Evolutionary conservation across 1,140 invertebrate genomes (phyloP), one percentile per base, ranked within the genome.

Genomic region (Drosophila paulistorum): DNA sequence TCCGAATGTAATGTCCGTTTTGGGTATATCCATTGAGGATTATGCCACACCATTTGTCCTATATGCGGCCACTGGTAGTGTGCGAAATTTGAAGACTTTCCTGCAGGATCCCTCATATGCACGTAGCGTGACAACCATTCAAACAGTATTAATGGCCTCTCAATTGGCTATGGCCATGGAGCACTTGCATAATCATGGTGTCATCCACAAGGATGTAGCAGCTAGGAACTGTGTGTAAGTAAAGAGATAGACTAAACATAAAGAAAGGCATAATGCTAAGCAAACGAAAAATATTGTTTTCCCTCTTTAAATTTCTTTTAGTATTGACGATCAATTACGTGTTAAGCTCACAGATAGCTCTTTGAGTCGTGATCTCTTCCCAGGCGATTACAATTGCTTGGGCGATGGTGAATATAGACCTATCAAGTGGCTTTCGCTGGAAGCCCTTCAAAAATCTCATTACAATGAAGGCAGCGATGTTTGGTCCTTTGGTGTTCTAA

Each of bases 381-480:
- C 98, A 0, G 95, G 95, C 4, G 98, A 99, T 92, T 99, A 99
- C 93, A 96, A 98, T 91, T 98, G 97, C 91, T 93, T 98, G 61
- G 97, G 97, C 4, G 98, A 99, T 93, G 98, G 98, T 85, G 98
- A 99, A 91, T 98, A 98, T 93, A 94, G 98, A 71, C 98, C 98
- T 9, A 96, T 99, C 68, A 99, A 98, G 93, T 99, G 98, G 98
- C 93, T 99, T 76, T 96, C 98, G 1, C 93, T 98, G 30, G 98
- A 99, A 92, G 95, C 96, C 57, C 93, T 99, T 54, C 93, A 96
- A 11, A 96, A 96, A 82, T 96, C 96, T 77, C 95, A 95, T 82
- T 98, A 97, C 92, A 96, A 96, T 20, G 95, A 96, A 17, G 95
- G 96, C 39, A 96, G 97, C 51, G 98, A 99, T 93, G 97, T 98